Percentiles rank a stretch among this genome's conserved stretches.
phyloP scores from a whole-genome alignment of 2,888 invertebrate species.

The Aelia acuminata region DNA sequence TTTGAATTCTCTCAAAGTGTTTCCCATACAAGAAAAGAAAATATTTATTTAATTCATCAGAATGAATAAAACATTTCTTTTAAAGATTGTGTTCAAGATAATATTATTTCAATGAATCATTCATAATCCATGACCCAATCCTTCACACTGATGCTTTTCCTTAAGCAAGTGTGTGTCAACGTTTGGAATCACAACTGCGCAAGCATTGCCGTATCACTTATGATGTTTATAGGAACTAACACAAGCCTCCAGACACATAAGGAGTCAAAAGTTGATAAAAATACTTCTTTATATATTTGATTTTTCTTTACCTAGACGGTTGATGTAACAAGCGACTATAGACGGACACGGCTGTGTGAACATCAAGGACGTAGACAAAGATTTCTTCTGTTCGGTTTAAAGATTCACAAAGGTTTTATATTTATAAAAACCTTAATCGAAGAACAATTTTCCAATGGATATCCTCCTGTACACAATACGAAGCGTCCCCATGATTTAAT shows the following conservation, averaged over 20 bases:
- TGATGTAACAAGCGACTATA: slow-evolving; percentile 19
- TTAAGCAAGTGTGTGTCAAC: background rate
- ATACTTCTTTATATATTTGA: background rate
- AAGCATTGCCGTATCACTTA: background rate
- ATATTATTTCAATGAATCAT: background rate
- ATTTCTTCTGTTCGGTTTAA: slow-evolving; percentile 11
- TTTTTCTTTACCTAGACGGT: slow-evolving; percentile 6
- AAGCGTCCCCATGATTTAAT: background rate
- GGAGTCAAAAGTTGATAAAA: slow-evolving; percentile 13
- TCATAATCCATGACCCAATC: background rate
- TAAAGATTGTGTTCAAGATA: background rate
- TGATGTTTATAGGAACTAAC: background rate
- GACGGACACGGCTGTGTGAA: slow-evolving; percentile 33
- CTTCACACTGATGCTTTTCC: background rate
- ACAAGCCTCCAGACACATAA: background rate
- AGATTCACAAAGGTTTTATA: slow-evolving; percentile 20
- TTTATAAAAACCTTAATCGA: slow-evolving; percentile 18
- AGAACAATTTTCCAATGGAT: background rate
- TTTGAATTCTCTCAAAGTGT: no score
- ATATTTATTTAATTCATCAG: background rate
- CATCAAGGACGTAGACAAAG: slow-evolving; percentile 39
- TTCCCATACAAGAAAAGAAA: background rate
- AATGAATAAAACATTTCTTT: background rate
- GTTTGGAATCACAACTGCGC: background rate
- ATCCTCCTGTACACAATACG: background rate